phyloP scores from a whole-genome alignment of 2,888 invertebrate genomes.

The Eustalomyia histrio region DNA sequence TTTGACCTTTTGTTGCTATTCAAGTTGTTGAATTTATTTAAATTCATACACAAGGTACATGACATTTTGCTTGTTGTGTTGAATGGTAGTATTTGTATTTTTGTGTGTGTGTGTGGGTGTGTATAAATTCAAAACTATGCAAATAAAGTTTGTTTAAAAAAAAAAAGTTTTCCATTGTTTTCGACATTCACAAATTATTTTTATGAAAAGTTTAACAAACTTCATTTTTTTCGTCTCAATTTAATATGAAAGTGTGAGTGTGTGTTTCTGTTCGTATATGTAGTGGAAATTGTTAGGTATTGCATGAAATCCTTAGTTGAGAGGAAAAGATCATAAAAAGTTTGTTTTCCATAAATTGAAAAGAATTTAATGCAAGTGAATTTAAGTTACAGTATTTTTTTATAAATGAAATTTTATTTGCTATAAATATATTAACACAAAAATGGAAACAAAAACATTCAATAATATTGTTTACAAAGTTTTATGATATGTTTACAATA shows the following conservation, averaged over 20 bases:
- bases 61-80: conserved; percentile 48
- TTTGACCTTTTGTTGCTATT: conserved; percentile 37
- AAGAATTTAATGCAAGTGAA: background rate
- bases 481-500: too few species aligned
- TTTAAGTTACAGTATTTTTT: background rate
- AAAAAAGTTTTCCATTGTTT: conserved; percentile 59
- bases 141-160: conserved; percentile 59
- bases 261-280: background rate
- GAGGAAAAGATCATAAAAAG: background rate
- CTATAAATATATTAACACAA: too few species aligned
- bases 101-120: conserved; percentile 1
- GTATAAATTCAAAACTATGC: conserved; percentile 34
- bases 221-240: conserved; percentile 25
- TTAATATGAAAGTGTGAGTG: background rate
- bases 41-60: conserved; percentile 48
- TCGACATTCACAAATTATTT: conserved; percentile 62
- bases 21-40: conserved; percentile 50
- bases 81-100: conserved; percentile 3
- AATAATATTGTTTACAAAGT: too few species aligned
- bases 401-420: too few species aligned
- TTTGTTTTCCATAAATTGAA: conserved; percentile 10
- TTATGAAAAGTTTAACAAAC: conserved; percentile 50
- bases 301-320: conserved; percentile 1
- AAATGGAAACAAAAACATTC: too few species aligned
- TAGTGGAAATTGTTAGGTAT: conserved; percentile 17